Conservation (phyloP, 1,140 invertebrate genomes). For the Aphaenogaster ashmeadi region DNA sequence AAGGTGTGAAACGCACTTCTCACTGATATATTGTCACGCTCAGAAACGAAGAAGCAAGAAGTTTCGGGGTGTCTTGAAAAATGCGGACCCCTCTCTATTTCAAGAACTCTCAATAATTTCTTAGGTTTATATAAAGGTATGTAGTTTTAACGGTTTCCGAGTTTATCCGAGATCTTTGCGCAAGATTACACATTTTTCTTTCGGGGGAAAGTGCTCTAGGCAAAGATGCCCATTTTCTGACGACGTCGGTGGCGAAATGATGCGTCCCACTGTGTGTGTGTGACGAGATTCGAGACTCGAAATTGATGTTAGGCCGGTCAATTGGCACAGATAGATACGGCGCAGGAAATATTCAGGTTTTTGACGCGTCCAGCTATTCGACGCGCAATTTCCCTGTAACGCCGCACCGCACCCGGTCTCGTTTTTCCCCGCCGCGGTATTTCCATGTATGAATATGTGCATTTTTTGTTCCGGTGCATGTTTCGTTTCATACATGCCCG, state of each 20-base stretch:
- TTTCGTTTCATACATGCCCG: slow-evolving; percentile 53
- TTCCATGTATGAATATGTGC: slow-evolving; percentile 71
- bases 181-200: too few relatives aligned
- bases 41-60: too few relatives aligned
- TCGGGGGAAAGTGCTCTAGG: too few relatives aligned
- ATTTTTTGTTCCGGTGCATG: slow-evolving; percentile 39
- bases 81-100: too few relatives aligned
- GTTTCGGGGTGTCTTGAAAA: too few relatives aligned
- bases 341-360: slow-evolving; percentile 37
- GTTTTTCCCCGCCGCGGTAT: slow-evolving; percentile 4
- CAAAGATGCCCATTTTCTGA: not conserved
- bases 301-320: slow-evolving; percentile 43
- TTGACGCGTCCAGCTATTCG: slow-evolving; percentile 18
- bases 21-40: too few relatives aligned
- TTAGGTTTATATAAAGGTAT: too few relatives aligned
- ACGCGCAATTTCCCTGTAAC: slow-evolving; percentile 53
- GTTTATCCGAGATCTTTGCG: too few relatives aligned
- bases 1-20: too few relatives aligned
- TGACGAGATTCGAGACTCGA: not conserved
- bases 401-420: not conserved
- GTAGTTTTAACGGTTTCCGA: too few relatives aligned
- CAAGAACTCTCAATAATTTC: too few relatives aligned
- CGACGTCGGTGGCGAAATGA: not conserved
- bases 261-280: not conserved
- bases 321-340: slow-evolving; percentile 53